Evolutionary conservation across 2,797 vertebrate species (phyloP).

Genomic region (Falco biarmicus): DNA sequence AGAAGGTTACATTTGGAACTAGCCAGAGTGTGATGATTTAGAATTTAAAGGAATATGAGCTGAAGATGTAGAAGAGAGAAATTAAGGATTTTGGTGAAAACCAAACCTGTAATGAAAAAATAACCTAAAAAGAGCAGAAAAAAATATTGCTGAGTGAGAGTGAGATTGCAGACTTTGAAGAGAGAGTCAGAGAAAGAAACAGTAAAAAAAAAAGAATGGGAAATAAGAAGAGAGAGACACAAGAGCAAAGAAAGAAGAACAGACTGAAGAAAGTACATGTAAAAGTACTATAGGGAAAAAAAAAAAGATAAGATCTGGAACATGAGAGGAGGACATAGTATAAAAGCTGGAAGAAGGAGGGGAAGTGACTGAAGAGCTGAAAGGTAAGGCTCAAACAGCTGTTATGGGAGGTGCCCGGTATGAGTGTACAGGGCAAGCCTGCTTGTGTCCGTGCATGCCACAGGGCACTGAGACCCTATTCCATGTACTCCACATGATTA

Average conservation of each 20-base stretch:
- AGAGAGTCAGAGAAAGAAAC: neutral
- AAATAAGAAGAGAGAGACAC: neutral
- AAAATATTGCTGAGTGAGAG: neutral
- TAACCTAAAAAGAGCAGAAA: neutral
- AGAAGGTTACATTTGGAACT: neutral
- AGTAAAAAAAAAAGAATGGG: neutral
- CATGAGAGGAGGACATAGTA: neutral
- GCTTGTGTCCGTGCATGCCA: neutral
- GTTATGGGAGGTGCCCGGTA: accelerated
- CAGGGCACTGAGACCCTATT: neutral
- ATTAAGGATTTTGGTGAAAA: neutral
- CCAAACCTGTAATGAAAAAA: neutral
- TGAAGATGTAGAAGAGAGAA: neutral
- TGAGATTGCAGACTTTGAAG: neutral
- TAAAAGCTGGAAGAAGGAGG: neutral
- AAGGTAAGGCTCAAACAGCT: neutral
- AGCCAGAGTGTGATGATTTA: neutral
- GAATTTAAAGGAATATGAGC: neutral
- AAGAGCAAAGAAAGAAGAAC: neutral
- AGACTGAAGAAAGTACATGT: neutral
- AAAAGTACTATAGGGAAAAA: neutral
- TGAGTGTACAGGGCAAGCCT: neutral
- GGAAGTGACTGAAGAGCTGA: neutral
- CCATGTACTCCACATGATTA: too few relatives aligned
- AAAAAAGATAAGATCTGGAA: neutral